Percentiles rank a stretch among this genome's conserved stretches.
These are phyloP conservation scores for Rhinoraja longicauda DNA, from an alignment of 2,797 vertebrate species.

Conservation along the genomic window DNA sequence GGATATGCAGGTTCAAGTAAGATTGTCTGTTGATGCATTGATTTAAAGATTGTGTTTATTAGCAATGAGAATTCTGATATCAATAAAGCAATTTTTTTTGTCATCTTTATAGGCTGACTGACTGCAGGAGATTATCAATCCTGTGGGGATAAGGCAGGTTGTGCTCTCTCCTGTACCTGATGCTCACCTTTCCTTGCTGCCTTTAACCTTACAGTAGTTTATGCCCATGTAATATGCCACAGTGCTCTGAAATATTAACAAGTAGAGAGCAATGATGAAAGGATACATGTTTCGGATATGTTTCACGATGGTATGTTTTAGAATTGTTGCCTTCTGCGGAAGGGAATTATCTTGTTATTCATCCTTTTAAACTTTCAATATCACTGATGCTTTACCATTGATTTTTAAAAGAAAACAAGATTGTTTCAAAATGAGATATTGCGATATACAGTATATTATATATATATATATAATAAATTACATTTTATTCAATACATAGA, in stretches of 20 bases:
- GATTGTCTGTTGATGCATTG: background rate
- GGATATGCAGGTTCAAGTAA: background rate
- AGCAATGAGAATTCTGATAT: conserved; percentile 26
- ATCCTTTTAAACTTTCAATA: background rate
- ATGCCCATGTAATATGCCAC: background rate
- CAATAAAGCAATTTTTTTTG: conserved; percentile 40
- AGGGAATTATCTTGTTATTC: background rate
- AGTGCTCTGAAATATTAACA: background rate
- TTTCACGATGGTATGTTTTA: background rate
- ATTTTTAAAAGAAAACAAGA: background rate
- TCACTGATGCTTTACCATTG: background rate
- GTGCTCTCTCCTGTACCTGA: conserved; percentile 1
- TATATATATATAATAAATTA: background rate
- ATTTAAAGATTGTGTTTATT: conserved; percentile 16
- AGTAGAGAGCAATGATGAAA: background rate
- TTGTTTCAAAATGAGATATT: too few species aligned
- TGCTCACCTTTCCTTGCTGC: conserved; percentile 12
- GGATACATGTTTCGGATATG: background rate
- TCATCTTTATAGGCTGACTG: conserved; percentile 59
- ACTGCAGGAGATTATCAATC: conserved; percentile 60
- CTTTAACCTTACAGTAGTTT: background rate
- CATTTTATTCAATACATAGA: background rate
- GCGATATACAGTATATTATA: too few species aligned
- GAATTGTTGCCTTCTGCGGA: background rate
- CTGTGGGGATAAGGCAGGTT: conserved; percentile 51